Conservation (phyloP, 2,113 vertebrate species). For the Pachyramphus minor region DNA sequence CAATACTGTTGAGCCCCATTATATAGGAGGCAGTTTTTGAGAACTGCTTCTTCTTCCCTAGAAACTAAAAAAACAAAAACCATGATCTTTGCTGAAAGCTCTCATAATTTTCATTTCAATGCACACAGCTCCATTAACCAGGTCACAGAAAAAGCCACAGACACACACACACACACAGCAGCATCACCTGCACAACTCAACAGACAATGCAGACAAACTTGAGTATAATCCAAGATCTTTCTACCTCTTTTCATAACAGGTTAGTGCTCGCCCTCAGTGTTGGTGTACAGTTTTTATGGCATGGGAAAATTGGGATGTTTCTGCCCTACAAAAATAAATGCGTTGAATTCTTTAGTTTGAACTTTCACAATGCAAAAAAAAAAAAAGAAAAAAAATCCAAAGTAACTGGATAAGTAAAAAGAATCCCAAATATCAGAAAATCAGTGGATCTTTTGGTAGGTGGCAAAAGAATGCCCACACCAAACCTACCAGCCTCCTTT, state of each 20-base stretch:
- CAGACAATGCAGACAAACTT: conserved; percentile 76
- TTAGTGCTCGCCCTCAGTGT: conserved; percentile 82
- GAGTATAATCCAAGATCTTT: conserved; percentile 80
- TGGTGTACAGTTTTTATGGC: conserved; percentile 86
- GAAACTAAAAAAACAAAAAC: conserved; percentile 65
- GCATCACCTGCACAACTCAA: conserved; percentile 72
- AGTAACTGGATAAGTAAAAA: conserved; percentile 63
- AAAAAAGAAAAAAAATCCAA: conserved; percentile 17
- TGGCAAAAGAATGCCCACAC: conserved; percentile 38
- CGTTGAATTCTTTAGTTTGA: conserved; percentile 80
- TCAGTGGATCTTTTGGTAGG: conserved; percentile 45
- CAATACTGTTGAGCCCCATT: background rate
- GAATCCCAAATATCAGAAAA: conserved; percentile 50
- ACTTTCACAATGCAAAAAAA: conserved; percentile 51
- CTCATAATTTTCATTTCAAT: conserved; percentile 59
- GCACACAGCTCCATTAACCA: conserved; percentile 69
- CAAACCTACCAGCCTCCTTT: conserved; percentile 3
- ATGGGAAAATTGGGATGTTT: conserved; percentile 83
- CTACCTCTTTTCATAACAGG: conserved; percentile 87
- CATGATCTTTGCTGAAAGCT: conserved; percentile 68
- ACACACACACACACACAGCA: conserved; percentile 36
- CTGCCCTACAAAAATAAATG: conserved; percentile 85
- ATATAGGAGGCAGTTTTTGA: background rate
- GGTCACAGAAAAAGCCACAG: conserved; percentile 78
- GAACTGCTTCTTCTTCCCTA: conserved; percentile 22